phyloP scores from a whole-genome alignment of 2,797 vertebrate genomes.

The Chloroceryle inda region DNA sequence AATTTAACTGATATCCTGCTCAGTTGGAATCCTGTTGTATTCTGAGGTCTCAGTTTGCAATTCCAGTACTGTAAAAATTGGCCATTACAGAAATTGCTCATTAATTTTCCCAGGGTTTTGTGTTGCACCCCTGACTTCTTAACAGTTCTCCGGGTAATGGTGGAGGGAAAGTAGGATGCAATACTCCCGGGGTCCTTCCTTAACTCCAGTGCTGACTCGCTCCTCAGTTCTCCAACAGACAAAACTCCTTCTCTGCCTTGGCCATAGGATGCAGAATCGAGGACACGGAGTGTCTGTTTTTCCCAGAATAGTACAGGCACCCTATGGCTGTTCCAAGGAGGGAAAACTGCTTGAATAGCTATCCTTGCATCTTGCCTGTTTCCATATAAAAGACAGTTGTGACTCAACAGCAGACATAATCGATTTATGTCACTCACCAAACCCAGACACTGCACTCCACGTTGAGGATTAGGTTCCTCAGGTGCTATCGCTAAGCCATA shows the following conservation, averaged over 20 bases:
- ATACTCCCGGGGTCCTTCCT: background rate
- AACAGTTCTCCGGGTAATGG: background rate
- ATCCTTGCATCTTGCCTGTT: background rate
- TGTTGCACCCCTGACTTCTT: background rate
- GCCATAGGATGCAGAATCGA: background rate
- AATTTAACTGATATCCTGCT: constrained; percentile 26
- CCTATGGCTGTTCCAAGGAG: background rate
- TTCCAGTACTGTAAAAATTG: background rate
- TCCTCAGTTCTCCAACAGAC: background rate
- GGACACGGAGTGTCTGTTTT: background rate
- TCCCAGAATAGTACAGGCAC: background rate
- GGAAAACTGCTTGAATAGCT: background rate
- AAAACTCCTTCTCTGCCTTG: background rate
- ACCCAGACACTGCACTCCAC: background rate
- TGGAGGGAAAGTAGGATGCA: background rate
- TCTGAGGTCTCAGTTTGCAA: constrained; percentile 19
- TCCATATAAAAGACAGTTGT: background rate
- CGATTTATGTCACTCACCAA: background rate
- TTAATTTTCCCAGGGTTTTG: constrained; percentile 43
- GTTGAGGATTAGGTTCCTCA: background rate
- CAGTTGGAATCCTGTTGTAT: background rate
- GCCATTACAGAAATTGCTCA: background rate
- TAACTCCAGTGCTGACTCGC: background rate
- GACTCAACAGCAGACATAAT: background rate
- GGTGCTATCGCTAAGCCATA: rapidly evolving